Evolutionary conservation across 2,888 invertebrate genomes (phyloP), one percentile per base, ranked within the genome.

Genomic region (Lycophotia porphyrea): DNA sequence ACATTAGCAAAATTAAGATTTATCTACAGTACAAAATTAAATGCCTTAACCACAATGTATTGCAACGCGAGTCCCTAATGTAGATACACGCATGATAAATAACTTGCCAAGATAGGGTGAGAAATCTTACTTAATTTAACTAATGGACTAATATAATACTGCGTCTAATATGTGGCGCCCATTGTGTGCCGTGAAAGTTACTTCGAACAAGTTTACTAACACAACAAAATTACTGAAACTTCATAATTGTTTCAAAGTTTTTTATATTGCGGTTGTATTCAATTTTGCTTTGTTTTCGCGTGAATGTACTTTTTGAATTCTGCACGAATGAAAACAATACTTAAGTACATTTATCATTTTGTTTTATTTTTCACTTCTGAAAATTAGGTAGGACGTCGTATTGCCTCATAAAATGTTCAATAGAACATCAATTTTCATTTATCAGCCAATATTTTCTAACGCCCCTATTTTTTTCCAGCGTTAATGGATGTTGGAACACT

Each of bases 101-200:
- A 94, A 93, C 94, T 93, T 88, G 86, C 87, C 89, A 90, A 93
- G 93, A 93, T 93, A 92, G 94, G 94, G 94, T 91, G 94, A 93
- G 93, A 93, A 94, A 94, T 95, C 94, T 95, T 95, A 91, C 92
- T 93, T 95, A 95, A 96, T 96, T 95, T 95, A 93, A 95, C 94
- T 96, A 95, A 96, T 96, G 95, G 94, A 94, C 91, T 93, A 91
- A 93, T 92, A 92, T 93, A 89, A 91, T 92, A 88, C 90, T 88
- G 88, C 86, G 86, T 89, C 81, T 91, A 87, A 90, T 88, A 90
- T 90, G 88, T 86, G 85, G 86, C 80, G 86, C 87, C 88, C 89
- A 89, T 90, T 90, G 87, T 88, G 81, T 84, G 75, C 88, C 71
- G 81, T 72, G 83, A 76, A 91, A 89, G 85, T 90, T 90, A 85